These are phyloP conservation scores for Girardia tigrina DNA, from an alignment of 2,888 invertebrate genomes.

Conservation along the genomic window DNA sequence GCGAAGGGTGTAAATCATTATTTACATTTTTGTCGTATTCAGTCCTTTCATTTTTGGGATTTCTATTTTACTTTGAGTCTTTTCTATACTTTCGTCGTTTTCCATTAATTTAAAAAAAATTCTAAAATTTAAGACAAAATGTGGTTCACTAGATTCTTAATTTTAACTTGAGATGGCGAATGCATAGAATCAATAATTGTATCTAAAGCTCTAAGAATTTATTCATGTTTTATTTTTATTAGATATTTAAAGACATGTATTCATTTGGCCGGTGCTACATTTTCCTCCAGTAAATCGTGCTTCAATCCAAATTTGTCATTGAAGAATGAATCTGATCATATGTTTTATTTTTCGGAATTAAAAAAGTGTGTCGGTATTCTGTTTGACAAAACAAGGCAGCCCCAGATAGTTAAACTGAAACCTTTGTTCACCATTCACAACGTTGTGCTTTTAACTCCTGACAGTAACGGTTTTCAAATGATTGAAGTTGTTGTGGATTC, in stretches of 20 bases:
- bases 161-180: no score
- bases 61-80: no score
- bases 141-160: no score
- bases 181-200: no score
- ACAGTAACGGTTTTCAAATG: neutral
- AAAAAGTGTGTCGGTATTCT: neutral
- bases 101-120: no score
- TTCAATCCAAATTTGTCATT: slow-evolving; percentile 8
- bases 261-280: slow-evolving; percentile 11
- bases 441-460: neutral
- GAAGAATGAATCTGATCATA: neutral
- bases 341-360: neutral
- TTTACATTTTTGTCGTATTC: no score
- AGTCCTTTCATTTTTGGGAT: no score
- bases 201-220: no score
- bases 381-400: neutral
- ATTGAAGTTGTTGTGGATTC: neutral
- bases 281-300: neutral
- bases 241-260: slow-evolving; percentile 1
- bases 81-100: no score
- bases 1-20: no score
- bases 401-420: neutral
- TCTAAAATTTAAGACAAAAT: no score
- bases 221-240: neutral
- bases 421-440: neutral